These are phyloP conservation scores for Phragmatobia fuliginosa DNA, from an alignment of 2,888 invertebrate species.

Conservation along the genomic window DNA sequence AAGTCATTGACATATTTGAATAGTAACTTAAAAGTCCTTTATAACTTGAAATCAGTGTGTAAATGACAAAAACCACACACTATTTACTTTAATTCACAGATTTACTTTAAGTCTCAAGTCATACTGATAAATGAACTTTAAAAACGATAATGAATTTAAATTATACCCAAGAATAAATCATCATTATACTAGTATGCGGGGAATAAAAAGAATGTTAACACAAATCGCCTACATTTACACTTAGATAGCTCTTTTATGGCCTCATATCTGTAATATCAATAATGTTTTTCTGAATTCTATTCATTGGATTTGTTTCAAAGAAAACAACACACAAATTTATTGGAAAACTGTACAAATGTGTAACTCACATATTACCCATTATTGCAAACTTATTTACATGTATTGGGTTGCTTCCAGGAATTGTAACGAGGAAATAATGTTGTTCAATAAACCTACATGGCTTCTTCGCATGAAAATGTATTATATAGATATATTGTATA, in stretches of 20 bases:
- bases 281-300: background rate
- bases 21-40: too few relatives aligned
- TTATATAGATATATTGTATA: background rate
- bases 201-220: too few relatives aligned
- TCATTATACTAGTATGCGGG: background rate
- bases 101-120: too few relatives aligned
- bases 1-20: too few relatives aligned
- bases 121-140: too few relatives aligned
- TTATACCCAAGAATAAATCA: background rate
- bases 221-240: too few relatives aligned
- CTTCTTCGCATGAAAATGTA: background rate
- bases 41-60: too few relatives aligned
- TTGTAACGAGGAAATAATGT: background rate
- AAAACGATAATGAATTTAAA: too few relatives aligned
- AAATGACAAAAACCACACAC: too few relatives aligned
- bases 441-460: background rate
- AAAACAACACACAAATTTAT: background rate
- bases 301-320: background rate
- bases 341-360: background rate
- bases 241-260: background rate
- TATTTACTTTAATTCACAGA: too few relatives aligned
- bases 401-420: background rate
- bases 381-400: background rate
- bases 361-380: background rate
- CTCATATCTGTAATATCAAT: background rate